Conservation (phyloP, 2,113 vertebrate genomes). For the Neotragus moschatus region DNA sequence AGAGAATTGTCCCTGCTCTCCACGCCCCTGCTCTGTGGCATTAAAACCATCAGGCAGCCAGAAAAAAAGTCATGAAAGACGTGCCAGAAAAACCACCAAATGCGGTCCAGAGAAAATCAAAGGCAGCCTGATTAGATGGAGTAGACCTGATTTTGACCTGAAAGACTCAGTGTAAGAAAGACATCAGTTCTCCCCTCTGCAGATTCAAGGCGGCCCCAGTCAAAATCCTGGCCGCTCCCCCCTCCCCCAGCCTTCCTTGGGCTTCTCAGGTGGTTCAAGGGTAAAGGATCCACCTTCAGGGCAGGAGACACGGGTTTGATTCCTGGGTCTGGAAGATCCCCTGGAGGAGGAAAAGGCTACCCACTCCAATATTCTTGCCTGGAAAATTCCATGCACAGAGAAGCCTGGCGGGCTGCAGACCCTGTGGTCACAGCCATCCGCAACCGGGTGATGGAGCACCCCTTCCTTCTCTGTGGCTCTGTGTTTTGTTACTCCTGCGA, state of each 20-base stretch:
- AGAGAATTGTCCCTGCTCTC: rapidly evolving
- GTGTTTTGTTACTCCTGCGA: too few species aligned
- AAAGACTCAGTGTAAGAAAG: too few species aligned
- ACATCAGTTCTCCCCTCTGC: neutral
- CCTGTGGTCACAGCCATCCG: rapidly evolving
- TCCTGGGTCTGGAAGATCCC: neutral
- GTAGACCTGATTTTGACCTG: rapidly evolving
- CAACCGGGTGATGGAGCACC: neutral
- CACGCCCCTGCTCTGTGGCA: neutral
- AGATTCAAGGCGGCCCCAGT: neutral
- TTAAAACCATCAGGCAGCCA: neutral
- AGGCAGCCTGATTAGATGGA: too few species aligned
- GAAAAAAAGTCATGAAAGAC: neutral
- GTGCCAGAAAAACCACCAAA: neutral
- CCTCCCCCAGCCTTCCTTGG: neutral
- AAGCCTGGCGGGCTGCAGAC: neutral
- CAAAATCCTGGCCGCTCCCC: neutral
- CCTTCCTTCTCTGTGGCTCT: neutral
- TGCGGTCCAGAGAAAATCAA: neutral
- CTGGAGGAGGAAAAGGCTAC: neutral
- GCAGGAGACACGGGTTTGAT: neutral
- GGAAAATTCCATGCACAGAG: neutral
- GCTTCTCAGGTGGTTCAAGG: neutral
- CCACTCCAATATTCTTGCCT: neutral
- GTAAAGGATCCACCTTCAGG: neutral